Conservation (phyloP, 2,888 invertebrate genomes). For the Meteorus cinctellus region DNA sequence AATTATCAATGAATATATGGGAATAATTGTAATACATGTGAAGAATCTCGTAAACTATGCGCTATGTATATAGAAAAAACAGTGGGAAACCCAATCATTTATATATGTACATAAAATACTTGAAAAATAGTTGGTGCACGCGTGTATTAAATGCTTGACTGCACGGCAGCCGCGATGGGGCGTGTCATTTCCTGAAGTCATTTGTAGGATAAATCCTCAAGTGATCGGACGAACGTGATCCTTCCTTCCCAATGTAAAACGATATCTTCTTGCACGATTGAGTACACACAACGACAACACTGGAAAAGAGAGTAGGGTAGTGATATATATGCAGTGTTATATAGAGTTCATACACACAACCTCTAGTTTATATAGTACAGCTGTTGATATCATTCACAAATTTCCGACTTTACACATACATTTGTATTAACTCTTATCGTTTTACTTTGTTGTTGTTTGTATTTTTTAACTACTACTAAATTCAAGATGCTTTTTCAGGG, state of each 20-base stretch:
- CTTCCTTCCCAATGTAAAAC: slow-evolving; percentile 54
- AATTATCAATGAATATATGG: too few relatives aligned
- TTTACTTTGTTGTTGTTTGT: slow-evolving; percentile 4
- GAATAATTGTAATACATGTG: too few relatives aligned
- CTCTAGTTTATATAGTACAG: slow-evolving; percentile 40
- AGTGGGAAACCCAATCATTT: slow-evolving; percentile 32
- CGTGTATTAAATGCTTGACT: background rate
- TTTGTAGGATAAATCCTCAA: slow-evolving; percentile 62
- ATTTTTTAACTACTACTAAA: slow-evolving; percentile 5
- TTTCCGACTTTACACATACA: slow-evolving; percentile 8
- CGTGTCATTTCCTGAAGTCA: slow-evolving; percentile 71
- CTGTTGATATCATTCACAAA: slow-evolving; percentile 8
- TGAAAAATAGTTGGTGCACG: background rate
- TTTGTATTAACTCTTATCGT: background rate
- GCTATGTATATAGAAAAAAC: slow-evolving; percentile 35
- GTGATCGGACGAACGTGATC: slow-evolving; percentile 65
- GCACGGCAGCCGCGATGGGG: slow-evolving; percentile 65
- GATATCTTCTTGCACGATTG: slow-evolving; percentile 6
- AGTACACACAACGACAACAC: slow-evolving; percentile 15
- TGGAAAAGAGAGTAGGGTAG: background rate
- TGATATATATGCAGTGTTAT: background rate
- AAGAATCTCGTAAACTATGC: background rate
- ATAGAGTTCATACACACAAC: background rate
- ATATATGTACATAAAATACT: slow-evolving; percentile 18
- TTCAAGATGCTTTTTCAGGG: slow-evolving; percentile 14